A percentile compares a stretch with the other conserved stretches of the same genome.
phyloP scores from a whole-genome alignment of 2,888 invertebrate species.

The Digitonthophagus gazella region DNA sequence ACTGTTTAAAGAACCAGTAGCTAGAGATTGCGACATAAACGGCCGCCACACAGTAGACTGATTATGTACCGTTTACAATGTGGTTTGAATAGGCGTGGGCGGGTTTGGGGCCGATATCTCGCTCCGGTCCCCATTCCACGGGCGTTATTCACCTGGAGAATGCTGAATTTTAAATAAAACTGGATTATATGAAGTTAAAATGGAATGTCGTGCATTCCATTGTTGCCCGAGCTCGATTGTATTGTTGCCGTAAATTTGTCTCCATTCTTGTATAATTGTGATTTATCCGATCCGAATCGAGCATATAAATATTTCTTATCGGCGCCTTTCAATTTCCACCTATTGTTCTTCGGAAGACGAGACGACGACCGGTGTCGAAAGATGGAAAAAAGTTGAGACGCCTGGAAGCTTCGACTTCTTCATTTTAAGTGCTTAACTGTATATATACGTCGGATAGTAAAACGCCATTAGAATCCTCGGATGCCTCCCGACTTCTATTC shows the following conservation, averaged over 20 bases:
- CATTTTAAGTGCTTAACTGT: background rate
- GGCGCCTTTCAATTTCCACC: no score
- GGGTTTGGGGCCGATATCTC: background rate
- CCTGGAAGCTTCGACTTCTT: no score
- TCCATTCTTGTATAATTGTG: no score
- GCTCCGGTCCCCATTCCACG: background rate
- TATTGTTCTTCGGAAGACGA: background rate
- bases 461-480: background rate
- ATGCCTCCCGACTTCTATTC: no score
- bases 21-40: background rate
- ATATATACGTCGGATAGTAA: background rate
- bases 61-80: background rate
- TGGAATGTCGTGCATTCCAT: background rate
- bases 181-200: background rate
- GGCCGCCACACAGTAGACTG: background rate
- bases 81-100: background rate
- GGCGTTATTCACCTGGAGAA: background rate
- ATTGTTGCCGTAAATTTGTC: no score
- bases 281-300: no score
- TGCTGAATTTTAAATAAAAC: background rate
- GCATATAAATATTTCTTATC: no score
- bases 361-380: no score
- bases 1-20: background rate
- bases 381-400: no score
- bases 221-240: no score